A percentile compares a stretch with the other conserved stretches of the same genome.
These are phyloP conservation scores for Acomys russatus DNA, from an alignment of 2,797 vertebrate species.

Conservation along the genomic window DNA sequence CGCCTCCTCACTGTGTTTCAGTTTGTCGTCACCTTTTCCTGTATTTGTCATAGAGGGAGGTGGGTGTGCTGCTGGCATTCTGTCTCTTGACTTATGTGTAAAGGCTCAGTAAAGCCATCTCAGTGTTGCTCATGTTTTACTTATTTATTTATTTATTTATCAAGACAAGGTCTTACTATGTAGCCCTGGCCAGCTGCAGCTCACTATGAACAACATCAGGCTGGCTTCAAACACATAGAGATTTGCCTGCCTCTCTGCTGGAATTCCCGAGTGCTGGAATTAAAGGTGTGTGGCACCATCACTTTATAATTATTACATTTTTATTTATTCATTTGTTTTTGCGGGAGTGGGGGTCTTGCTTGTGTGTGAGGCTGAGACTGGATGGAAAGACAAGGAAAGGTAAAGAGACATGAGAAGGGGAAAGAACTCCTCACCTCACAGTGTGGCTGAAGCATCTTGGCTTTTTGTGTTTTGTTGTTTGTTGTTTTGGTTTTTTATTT, in stretches of 20 bases:
- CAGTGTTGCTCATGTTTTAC: neutral
- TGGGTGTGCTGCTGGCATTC: neutral
- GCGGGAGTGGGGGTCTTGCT: neutral
- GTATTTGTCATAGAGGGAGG: neutral
- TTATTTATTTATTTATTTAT: too few species aligned
- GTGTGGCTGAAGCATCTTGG: neutral
- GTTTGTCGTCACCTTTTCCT: neutral
- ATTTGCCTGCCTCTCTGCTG: too few species aligned
- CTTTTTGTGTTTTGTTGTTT: too few species aligned
- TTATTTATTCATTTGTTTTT: neutral
- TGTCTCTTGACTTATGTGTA: neutral
- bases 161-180: too few species aligned
- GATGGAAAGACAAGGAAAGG: neutral
- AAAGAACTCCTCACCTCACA: neutral
- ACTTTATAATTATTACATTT: neutral
- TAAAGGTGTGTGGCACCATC: too few species aligned
- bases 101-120: neutral
- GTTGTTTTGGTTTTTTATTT: too few species aligned
- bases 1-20: neutral
- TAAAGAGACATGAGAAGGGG: too few species aligned
- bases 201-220: too few species aligned
- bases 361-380: neutral
- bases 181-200: too few species aligned
- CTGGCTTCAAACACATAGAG: too few species aligned
- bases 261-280: too few species aligned